These are phyloP conservation scores for Diuraphis noxia DNA, from an alignment of 1,140 invertebrate species.

Conservation along the genomic window DNA sequence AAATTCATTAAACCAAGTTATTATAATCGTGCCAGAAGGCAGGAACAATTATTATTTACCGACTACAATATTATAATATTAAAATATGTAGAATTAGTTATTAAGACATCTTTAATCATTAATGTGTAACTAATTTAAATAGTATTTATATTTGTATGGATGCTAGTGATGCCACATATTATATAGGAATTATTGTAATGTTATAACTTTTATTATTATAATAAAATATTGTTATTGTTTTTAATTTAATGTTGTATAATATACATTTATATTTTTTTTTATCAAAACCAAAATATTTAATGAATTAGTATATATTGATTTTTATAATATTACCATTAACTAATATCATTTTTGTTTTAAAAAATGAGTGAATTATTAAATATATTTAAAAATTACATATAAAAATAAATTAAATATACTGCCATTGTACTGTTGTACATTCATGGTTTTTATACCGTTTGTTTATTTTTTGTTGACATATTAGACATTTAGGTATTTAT, in stretches of 20 bases:
- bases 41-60: neutral
- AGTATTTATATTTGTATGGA: neutral
- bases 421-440: neutral
- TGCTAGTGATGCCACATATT: neutral
- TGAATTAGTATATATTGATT: neutral
- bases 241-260: neutral
- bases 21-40: neutral
- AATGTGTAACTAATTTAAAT: neutral
- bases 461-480: neutral
- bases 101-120: constrained; percentile 1
- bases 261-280: constrained; percentile 30
- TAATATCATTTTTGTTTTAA: neutral
- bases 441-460: neutral
- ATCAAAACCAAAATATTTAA: constrained; percentile 4
- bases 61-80: neutral
- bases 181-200: neutral
- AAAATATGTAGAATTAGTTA: neutral
- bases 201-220: neutral
- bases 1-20: neutral
- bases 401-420: too few relatives aligned
- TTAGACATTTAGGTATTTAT: neutral
- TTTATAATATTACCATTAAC: constrained; percentile 14
- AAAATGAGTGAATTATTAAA: constrained; percentile 14
- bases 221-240: constrained; percentile 27
- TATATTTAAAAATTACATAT: neutral